These are phyloP conservation scores for Plusia festucae DNA, from an alignment of 2,888 invertebrate species.

Conservation along the genomic window DNA sequence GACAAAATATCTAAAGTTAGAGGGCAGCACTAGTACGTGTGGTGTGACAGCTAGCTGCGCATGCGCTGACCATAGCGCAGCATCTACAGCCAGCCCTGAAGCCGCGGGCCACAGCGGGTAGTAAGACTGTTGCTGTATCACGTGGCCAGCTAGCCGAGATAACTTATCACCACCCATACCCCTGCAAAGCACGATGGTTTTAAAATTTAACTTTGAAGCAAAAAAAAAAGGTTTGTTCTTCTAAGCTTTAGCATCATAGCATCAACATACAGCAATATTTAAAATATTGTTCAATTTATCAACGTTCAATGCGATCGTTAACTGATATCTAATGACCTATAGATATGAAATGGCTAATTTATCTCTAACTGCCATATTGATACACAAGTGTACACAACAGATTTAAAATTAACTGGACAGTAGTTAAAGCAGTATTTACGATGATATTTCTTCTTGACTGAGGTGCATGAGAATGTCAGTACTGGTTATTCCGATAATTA, in stretches of 20 bases:
- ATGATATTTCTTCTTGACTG: conserved; percentile 93
- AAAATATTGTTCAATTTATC: too few species aligned
- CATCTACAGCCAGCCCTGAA: conserved; percentile 92
- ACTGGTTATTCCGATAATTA: conserved; percentile 94
- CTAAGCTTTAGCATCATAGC: too few species aligned
- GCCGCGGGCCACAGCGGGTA: conserved; percentile 95
- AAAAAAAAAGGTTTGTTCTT: too few species aligned
- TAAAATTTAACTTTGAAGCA: too few species aligned
- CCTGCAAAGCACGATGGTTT: conserved; percentile 57
- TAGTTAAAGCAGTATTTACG: conserved; percentile 91
- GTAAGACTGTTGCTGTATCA: conserved; percentile 93
- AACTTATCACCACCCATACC: conserved; percentile 91
- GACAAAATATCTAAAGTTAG: conserved; percentile 94
- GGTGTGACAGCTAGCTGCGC: conserved; percentile 93
- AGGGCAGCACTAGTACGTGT: conserved; percentile 95
- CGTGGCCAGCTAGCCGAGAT: conserved; percentile 92
- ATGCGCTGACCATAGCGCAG: conserved; percentile 92
- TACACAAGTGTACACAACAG: too few species aligned
- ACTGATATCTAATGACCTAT: too few species aligned
- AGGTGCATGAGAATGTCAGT: conserved; percentile 95
- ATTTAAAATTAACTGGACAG: too few species aligned
- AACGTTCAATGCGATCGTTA: too few species aligned
- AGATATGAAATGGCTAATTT: too few species aligned
- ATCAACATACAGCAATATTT: too few species aligned
- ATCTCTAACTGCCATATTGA: too few species aligned